phyloP scores from a whole-genome alignment of 2,113 vertebrate genomes.

The Taurulus bubalis region DNA sequence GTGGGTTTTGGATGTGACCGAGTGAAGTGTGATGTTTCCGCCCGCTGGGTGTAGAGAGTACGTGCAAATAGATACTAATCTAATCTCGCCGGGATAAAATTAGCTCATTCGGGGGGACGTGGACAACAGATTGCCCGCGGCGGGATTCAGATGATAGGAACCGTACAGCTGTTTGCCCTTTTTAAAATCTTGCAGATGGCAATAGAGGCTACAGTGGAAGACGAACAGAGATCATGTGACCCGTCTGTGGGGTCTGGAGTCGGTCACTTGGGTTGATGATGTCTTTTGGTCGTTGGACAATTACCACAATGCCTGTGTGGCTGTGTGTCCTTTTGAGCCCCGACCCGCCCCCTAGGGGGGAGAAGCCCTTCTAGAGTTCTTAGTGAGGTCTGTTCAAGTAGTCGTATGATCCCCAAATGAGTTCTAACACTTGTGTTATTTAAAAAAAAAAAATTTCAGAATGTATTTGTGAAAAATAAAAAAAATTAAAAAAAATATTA shows the following conservation, averaged over 20 bases:
- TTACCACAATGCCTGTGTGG: not conserved
- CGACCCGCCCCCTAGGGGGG: no score
- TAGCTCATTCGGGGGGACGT: conserved; percentile 54
- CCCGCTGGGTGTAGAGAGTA: conserved; percentile 53
- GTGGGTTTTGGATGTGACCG: conserved; percentile 28
- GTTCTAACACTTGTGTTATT: no score
- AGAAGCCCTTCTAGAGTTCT: no score
- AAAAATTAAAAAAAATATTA: no score
- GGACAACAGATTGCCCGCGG: conserved; percentile 55
- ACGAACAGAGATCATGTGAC: conserved; percentile 26
- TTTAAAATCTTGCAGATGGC: conserved; percentile 60
- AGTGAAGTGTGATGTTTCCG: conserved; percentile 55
- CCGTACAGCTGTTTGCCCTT: conserved; percentile 72
- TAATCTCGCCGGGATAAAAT: conserved; percentile 71
- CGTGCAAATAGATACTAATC: conserved; percentile 70
- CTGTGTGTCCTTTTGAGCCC: no score
- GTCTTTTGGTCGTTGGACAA: not conserved
- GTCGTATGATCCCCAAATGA: no score
- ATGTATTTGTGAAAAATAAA: no score
- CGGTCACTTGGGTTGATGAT: not conserved
- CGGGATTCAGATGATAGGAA: conserved; percentile 52
- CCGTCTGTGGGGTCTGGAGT: not conserved
- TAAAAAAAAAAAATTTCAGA: no score
- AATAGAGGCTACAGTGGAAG: conserved; percentile 2
- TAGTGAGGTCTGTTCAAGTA: no score